Evolutionary conservation across 2,113 vertebrate genomes (phyloP).

Genomic region (Motacilla tschutschensis): DNA sequence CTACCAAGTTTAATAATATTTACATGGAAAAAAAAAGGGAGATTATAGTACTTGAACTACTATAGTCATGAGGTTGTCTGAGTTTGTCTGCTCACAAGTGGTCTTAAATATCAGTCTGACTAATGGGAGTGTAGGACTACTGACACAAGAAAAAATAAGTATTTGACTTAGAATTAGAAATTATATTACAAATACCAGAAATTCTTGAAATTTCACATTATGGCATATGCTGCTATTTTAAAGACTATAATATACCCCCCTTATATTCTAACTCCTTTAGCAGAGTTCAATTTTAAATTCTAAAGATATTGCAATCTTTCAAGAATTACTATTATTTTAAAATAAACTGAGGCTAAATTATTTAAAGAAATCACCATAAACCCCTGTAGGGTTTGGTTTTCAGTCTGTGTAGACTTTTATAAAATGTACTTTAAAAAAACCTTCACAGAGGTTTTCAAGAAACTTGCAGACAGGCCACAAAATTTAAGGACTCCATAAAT

Average conservation of each 20-base stretch:
- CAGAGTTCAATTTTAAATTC: background rate
- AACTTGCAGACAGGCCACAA: background rate
- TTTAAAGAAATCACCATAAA: background rate
- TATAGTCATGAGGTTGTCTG: background rate
- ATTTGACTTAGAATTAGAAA: background rate
- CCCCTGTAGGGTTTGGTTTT: background rate
- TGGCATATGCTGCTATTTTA: background rate
- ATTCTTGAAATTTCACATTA: background rate
- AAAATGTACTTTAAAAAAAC: background rate
- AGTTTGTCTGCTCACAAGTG: background rate
- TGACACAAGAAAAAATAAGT: background rate
- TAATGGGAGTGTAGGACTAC: background rate
- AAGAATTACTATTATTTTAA: background rate
- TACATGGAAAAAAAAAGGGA: background rate
- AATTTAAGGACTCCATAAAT: background rate
- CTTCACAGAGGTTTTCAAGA: background rate
- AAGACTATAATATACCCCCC: accelerated
- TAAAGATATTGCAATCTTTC: background rate
- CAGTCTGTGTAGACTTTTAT: background rate
- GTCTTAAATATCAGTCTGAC: background rate
- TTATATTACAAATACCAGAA: background rate
- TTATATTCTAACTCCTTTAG: background rate
- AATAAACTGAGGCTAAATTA: background rate
- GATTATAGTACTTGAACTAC: background rate
- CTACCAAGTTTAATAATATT: background rate